Evolutionary conservation across 2,797 vertebrate species (phyloP), one percentile per base, ranked within the genome.

Genomic region (Crenuchus spilurus): DNA sequence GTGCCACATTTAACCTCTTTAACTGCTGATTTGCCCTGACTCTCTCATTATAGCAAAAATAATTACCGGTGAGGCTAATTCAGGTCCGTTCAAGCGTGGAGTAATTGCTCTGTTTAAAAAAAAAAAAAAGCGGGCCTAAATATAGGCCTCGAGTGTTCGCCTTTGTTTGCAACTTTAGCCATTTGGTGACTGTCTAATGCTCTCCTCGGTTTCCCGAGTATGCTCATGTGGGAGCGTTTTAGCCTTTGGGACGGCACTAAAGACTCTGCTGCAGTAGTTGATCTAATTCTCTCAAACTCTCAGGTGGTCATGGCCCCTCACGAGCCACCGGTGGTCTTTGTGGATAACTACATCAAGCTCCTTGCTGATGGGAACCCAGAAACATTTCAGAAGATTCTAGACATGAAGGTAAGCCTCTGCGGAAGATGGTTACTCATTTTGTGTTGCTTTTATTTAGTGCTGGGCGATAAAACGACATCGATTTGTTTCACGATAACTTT

Each of bases 281-380:
- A 75, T 24, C 67, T 60, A 16, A 30, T 79, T 77, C 42, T 74
- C 48, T 48, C 20, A 10, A 2, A 69, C 84, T 39, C 60, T n/a
- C 83, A 99, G 98, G 97, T 99, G 74, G 97, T 99, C 85, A 99
- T 99, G 98, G 97, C 98, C 55, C 98, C 97, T 1, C 97, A 99
- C 0, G 98, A 99, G 84, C 96, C 95, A 0, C 80, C 94, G 0
- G 94, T 97, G 85, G 95, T 98, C 42, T 99, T 99, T 88, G 98
- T 99, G 4, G 98, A 99, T 89, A 99, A 98, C 90, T 99, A 98
- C 87, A 99, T 99, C 91, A 99, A 99, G 81, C 96, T 99, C 14
- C 94, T 99, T 14, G 93, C 94, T 8, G 98, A 99, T 80, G 96
- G 95, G 73, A 98, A 95, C 87, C 95, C 95, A 0, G 98, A 99